phyloP scores from a whole-genome alignment of 2,888 invertebrate species.

The Chirona hameri region DNA sequence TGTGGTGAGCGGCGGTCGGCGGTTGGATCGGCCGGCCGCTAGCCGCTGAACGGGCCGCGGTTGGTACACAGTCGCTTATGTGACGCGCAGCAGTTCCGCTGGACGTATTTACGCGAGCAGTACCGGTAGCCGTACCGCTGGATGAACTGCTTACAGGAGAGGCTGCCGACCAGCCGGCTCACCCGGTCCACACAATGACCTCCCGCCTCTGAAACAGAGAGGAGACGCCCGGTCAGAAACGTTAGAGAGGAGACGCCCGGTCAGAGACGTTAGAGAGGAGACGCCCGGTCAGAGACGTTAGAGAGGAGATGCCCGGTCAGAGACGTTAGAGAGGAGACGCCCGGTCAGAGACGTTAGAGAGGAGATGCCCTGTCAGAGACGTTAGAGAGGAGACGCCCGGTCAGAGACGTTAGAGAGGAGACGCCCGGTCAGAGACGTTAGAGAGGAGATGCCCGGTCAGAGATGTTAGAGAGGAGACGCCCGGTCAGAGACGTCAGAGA shows the following conservation, averaged over 20 bases:
- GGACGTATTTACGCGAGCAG: slow-evolving; percentile 51
- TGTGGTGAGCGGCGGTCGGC: neutral
- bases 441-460: too few species aligned
- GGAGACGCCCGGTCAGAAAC: slow-evolving; percentile 7
- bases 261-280: too few species aligned
- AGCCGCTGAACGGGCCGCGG: slow-evolving; percentile 8
- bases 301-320: too few species aligned
- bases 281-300: too few species aligned
- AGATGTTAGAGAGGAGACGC: too few species aligned
- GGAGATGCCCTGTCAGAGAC: too few species aligned
- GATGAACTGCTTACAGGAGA: slow-evolving; percentile 51
- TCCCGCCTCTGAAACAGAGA: slow-evolving; percentile 34
- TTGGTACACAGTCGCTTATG: slow-evolving; percentile 41
- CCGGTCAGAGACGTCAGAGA: slow-evolving; percentile 38
- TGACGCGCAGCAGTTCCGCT: slow-evolving; percentile 51
- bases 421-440: too few species aligned
- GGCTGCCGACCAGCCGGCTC: slow-evolving; percentile 45
- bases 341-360: too few species aligned
- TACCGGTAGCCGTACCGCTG: slow-evolving; percentile 50
- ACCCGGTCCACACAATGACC: slow-evolving; percentile 45
- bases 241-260: too few species aligned
- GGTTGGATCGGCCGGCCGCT: neutral
- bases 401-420: too few species aligned
- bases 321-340: too few species aligned
- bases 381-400: too few species aligned